These are phyloP conservation scores for Drosophila saltans DNA, from an alignment of 1,140 invertebrate species.

Conservation along the genomic window DNA sequence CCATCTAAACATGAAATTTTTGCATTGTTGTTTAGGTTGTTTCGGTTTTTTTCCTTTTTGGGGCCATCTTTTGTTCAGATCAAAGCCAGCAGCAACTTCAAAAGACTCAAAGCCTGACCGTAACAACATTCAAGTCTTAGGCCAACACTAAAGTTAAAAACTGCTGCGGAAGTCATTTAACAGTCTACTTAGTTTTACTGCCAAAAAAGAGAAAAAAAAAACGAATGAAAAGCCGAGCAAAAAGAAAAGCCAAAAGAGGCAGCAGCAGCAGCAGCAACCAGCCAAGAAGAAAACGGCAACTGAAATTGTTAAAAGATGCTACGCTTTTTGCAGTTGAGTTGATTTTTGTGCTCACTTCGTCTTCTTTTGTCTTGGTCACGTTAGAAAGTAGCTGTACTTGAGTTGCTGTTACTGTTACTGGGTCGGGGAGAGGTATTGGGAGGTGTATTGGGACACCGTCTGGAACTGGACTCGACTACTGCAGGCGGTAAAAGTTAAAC, in stretches of 20 bases:
- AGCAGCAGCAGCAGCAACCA: not conserved
- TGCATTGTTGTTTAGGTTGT: not conserved
- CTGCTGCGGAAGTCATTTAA: slow-evolving; percentile 75
- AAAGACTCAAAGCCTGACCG: slow-evolving; percentile 25
- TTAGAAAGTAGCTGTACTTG: slow-evolving; percentile 75
- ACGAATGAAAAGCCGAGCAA: not conserved
- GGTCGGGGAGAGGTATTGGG: no score
- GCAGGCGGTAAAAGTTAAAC: slow-evolving; percentile 67
- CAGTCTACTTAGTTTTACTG: slow-evolving; percentile 65
- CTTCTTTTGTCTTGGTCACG: slow-evolving; percentile 61
- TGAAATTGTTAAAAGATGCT: slow-evolving; percentile 55
- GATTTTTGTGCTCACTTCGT: slow-evolving; percentile 6
- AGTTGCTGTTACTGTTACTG: slow-evolving; percentile 51
- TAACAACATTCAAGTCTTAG: slow-evolving; percentile 37
- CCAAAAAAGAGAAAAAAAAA: slow-evolving; percentile 41
- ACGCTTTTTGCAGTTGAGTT: slow-evolving; percentile 31
- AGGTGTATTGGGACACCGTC: no score
- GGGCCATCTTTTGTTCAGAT: slow-evolving; percentile 36
- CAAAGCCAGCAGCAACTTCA: slow-evolving; percentile 41
- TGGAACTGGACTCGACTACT: slow-evolving; percentile 18
- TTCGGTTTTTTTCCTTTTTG: slow-evolving; percentile 27
- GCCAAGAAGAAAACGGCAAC: slow-evolving; percentile 44
- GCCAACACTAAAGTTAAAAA: slow-evolving; percentile 45
- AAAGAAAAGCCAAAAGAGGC: slow-evolving; percentile 21
- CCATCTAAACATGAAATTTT: not conserved